Evolutionary conservation across 2,888 invertebrate species (phyloP).

Genomic region (Eudemis profundana): DNA sequence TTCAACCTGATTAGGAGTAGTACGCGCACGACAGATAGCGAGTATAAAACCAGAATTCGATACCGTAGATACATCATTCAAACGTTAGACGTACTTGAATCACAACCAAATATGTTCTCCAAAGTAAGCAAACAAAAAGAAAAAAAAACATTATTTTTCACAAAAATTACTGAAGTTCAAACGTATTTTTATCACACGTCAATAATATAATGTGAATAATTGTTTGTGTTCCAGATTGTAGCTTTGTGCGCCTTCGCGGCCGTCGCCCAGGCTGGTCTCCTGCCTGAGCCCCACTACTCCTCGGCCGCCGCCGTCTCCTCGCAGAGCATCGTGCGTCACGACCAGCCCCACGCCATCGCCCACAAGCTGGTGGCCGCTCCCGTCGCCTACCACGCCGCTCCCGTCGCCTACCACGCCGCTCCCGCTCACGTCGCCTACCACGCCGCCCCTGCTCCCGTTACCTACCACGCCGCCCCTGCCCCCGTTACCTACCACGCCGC

Average conservation of each 20-base stretch:
- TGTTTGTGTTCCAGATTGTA: neutral
- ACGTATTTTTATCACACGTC: no score
- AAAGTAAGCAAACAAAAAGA: conserved; percentile 41
- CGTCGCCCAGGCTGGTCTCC: conserved; percentile 50
- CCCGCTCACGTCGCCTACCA: conserved; percentile 41
- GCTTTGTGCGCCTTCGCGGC: conserved; percentile 47
- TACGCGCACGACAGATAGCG: neutral
- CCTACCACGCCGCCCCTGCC: no score
- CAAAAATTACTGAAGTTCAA: no score
- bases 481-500: no score
- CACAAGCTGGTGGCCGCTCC: neutral
- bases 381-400: conserved; percentile 64
- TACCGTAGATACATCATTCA: conserved; percentile 13
- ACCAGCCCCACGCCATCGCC: conserved; percentile 28
- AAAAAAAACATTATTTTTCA: neutral
- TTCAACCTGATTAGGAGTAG: neutral
- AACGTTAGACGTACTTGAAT: conserved; percentile 13
- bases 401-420: conserved; percentile 61
- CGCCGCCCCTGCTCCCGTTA: conserved; percentile 58
- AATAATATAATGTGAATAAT: no score
- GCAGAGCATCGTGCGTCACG: conserved; percentile 54
- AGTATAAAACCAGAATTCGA: conserved; percentile 25
- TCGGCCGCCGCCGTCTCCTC: conserved; percentile 48
- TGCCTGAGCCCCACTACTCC: conserved; percentile 35
- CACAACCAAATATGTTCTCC: conserved; percentile 42